These are phyloP conservation scores for Ptilorrhoa leucosticta DNA, from an alignment of 2,113 vertebrate species.

Conservation along the genomic window DNA sequence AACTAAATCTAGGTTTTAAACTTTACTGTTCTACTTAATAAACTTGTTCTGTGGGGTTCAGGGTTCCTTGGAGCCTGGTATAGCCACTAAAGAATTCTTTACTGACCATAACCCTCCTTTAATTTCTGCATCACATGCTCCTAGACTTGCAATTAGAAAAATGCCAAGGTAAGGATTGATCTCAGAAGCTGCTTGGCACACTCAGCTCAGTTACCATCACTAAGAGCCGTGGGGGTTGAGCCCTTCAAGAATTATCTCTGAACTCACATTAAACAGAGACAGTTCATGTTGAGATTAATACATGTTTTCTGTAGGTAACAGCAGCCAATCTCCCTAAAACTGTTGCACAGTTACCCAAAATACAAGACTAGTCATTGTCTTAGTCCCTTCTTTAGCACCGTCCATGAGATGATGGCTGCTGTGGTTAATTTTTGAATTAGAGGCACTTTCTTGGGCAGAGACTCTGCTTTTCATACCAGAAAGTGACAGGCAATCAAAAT, in stretches of 20 bases:
- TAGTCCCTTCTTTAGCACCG: not conserved
- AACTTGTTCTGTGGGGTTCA: conserved; percentile 7
- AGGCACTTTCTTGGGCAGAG: not conserved
- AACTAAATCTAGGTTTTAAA: conserved; percentile 9
- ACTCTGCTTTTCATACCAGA: not conserved
- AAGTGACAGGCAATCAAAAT: conserved; percentile 32
- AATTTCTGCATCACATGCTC: not conserved
- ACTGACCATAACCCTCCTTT: not conserved
- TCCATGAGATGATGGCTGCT: not conserved
- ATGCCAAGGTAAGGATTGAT: not conserved
- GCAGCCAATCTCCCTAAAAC: not conserved
- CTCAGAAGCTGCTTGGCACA: not conserved
- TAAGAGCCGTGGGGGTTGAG: not conserved
- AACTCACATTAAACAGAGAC: not conserved
- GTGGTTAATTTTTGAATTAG: not conserved
- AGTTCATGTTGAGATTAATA: not conserved
- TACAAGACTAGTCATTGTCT: not conserved
- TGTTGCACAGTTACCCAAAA: not conserved
- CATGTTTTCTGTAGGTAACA: not conserved
- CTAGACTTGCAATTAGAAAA: not conserved
- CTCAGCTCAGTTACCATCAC: not conserved
- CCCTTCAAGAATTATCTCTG: not conserved
- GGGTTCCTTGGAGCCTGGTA: not conserved
- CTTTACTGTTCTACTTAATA: not conserved
- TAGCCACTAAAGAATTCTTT: not conserved